Conservation (phyloP, 2,888 invertebrate genomes). For the Molorchus minor region DNA sequence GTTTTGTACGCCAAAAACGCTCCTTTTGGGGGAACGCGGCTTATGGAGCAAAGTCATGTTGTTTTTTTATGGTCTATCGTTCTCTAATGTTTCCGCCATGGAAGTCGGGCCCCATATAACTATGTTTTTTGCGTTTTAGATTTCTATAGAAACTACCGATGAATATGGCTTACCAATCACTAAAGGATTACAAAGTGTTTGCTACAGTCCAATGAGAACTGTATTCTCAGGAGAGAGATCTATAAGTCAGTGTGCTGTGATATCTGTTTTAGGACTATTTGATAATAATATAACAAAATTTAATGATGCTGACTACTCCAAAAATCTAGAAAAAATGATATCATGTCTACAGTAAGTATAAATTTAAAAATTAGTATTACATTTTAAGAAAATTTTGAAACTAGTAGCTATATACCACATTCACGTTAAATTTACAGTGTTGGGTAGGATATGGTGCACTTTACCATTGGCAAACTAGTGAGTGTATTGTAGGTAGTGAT, state of each 20-base stretch:
- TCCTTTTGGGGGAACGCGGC: too few species aligned
- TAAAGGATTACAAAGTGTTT: slow-evolving; percentile 73
- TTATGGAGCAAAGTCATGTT: too few species aligned
- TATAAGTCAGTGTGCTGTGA: slow-evolving; percentile 77
- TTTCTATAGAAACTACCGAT: slow-evolving; percentile 59
- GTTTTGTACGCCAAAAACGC: too few species aligned
- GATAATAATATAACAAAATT: slow-evolving; percentile 65
- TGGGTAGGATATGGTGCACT: too few species aligned
- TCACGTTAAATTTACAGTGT: too few species aligned
- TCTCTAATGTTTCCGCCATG: too few species aligned
- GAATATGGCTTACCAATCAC: slow-evolving; percentile 61
- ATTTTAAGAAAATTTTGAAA: slow-evolving; percentile 18
- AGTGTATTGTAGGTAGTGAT: too few species aligned
- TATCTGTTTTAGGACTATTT: slow-evolving; percentile 85
- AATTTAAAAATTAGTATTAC: slow-evolving; percentile 16
- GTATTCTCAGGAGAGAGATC: slow-evolving; percentile 68
- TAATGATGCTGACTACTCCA: slow-evolving; percentile 29
- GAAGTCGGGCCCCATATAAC: neutral
- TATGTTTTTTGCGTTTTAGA: slow-evolving; percentile 47
- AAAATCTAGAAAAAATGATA: slow-evolving; percentile 66
- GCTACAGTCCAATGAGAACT: slow-evolving; percentile 82
- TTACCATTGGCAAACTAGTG: too few species aligned
- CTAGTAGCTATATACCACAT: too few species aligned
- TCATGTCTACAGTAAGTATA: slow-evolving; percentile 63
- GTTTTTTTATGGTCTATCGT: too few species aligned